A percentile compares a stretch with the other conserved stretches of the same genome.
These are phyloP conservation scores for Trachymyrmex septentrionalis DNA, from an alignment of 1,140 invertebrate species.

Conservation along the genomic window DNA sequence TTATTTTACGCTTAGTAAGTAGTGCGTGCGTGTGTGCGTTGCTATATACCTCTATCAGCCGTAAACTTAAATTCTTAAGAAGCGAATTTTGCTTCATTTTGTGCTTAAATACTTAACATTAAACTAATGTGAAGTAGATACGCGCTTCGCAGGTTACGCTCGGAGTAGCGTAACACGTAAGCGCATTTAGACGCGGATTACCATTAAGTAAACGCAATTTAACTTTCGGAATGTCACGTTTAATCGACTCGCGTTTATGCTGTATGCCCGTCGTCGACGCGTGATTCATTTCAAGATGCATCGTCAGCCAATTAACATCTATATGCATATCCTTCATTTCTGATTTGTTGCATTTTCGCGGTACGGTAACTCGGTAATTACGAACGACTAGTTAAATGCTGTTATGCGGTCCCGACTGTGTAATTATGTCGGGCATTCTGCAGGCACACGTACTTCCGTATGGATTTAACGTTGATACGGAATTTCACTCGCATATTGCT, in stretches of 20 bases:
- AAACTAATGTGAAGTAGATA: slow-evolving; percentile 37
- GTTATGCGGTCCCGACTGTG: slow-evolving; percentile 46
- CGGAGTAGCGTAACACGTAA: slow-evolving; percentile 56
- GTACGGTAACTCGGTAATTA: slow-evolving; percentile 37
- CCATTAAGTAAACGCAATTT: slow-evolving; percentile 49
- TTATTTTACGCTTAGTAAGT: not conserved
- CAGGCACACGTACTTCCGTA: slow-evolving; percentile 32
- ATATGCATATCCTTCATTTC: slow-evolving; percentile 12
- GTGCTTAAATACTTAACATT: slow-evolving; percentile 34
- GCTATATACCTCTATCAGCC: not conserved
- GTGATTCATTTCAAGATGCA: slow-evolving; percentile 30
- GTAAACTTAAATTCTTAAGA: slow-evolving; percentile 5
- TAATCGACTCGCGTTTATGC: slow-evolving; percentile 41
- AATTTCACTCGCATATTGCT: slow-evolving; percentile 59
- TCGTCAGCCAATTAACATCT: slow-evolving; percentile 54
- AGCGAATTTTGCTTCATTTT: slow-evolving; percentile 4
- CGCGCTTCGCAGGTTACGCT: slow-evolving; percentile 26
- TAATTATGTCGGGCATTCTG: slow-evolving; percentile 56
- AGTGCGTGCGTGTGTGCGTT: too few relatives aligned
- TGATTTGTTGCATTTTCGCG: slow-evolving; percentile 33
- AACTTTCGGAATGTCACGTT: slow-evolving; percentile 50
- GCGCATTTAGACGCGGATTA: slow-evolving; percentile 55
- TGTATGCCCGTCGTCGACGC: not conserved
- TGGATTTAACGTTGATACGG: slow-evolving; percentile 63
- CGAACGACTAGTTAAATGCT: slow-evolving; percentile 51